Evolutionary conservation across 2,797 vertebrate genomes (phyloP).

Genomic region (Mus spretus): DNA sequence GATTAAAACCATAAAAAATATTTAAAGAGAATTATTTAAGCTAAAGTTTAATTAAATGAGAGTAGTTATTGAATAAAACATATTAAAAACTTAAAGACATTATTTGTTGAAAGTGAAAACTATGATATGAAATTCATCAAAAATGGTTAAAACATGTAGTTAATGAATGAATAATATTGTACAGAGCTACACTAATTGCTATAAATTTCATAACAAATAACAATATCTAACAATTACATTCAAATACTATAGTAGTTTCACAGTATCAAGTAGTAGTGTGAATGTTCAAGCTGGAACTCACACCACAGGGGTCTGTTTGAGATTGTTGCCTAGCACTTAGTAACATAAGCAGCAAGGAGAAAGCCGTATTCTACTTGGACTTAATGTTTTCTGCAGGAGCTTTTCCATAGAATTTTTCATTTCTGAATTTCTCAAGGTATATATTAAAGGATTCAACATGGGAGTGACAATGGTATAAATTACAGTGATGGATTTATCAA

Average conservation of each 20-base stretch:
- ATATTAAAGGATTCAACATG: constrained; percentile 31
- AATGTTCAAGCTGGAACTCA: not conserved
- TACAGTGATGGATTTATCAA: not conserved
- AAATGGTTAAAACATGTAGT: not conserved
- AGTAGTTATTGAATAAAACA: not conserved
- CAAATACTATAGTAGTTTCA: not conserved
- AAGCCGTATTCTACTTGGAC: not conserved
- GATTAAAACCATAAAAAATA: not conserved
- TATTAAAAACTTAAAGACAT: not conserved
- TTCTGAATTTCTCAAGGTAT: constrained; percentile 38
- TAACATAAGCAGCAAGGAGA: not conserved
- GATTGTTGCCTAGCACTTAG: not conserved
- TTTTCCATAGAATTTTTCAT: not conserved
- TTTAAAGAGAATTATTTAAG: not conserved
- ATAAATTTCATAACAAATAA: not conserved
- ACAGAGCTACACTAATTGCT: not conserved
- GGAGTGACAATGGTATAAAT: not conserved
- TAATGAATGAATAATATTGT: not conserved
- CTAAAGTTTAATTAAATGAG: not conserved
- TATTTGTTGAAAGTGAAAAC: not conserved
- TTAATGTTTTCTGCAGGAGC: not conserved
- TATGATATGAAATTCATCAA: not conserved
- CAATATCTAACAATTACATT: not conserved
- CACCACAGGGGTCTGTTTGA: not conserved
- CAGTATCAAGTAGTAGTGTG: not conserved